A percentile compares a stretch with the other conserved stretches of the same genome.
Conservation (phyloP, 1,140 invertebrate genomes). For the Rhagoletis pomonella region DNA sequence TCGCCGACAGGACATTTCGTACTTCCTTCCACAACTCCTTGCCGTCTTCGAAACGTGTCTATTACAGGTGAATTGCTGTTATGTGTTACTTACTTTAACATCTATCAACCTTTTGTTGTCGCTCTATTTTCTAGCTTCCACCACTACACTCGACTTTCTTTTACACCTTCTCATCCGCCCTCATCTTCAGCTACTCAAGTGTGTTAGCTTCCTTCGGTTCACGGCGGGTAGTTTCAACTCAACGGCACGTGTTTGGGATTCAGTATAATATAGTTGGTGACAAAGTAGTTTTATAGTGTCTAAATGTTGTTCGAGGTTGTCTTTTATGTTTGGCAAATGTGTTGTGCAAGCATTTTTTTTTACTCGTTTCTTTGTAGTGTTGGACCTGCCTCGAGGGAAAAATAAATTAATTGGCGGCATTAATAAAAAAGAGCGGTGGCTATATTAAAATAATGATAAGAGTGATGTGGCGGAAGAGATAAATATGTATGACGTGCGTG, state of each 20-base stretch:
- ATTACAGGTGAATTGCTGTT: conserved; percentile 52
- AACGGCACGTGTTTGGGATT: conserved; percentile 31
- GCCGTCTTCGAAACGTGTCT: conserved; percentile 39
- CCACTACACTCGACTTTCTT: background rate
- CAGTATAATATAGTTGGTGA: conserved; percentile 41
- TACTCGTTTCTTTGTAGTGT: background rate
- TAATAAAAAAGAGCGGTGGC: conserved; percentile 6
- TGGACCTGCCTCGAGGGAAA: conserved; percentile 14
- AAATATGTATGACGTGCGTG: background rate
- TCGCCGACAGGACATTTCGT: conserved; percentile 42
- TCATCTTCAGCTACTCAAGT: background rate
- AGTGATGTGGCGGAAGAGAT: background rate
- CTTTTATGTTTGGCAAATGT: background rate
- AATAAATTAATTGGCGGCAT: conserved; percentile 48
- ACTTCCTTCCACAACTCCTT: background rate
- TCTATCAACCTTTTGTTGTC: conserved; percentile 50
- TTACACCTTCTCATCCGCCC: background rate
- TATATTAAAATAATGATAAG: background rate
- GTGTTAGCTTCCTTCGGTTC: background rate
- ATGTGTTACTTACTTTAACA: conserved; percentile 52
- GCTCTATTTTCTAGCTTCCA: conserved; percentile 27
- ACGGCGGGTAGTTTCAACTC: conserved; percentile 47
- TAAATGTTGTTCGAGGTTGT: conserved; percentile 1
- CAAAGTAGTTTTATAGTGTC: conserved; percentile 42
- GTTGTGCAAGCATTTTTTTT: background rate